Percentiles rank a stretch among this genome's conserved stretches.
Conservation (phyloP, 2,888 invertebrate genomes). For the Margaritifera margaritifera region DNA sequence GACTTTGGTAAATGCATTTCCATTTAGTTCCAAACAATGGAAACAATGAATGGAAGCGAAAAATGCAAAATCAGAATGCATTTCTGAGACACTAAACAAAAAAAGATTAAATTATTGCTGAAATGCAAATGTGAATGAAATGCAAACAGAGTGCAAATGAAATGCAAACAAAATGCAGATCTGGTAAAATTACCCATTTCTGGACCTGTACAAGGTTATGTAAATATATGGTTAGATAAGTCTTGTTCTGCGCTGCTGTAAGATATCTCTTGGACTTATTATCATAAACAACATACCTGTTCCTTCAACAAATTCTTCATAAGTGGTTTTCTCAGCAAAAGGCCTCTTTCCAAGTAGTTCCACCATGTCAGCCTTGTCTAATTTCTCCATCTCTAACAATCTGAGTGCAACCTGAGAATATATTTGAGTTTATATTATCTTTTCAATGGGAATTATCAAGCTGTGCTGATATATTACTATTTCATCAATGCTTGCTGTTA, state of each 20-base stretch:
- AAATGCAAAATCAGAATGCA: too few species aligned
- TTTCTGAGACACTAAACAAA: neutral
- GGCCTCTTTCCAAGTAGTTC: conserved; percentile 94
- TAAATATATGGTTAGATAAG: neutral
- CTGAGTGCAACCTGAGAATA: conserved; percentile 87
- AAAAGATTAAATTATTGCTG: neutral
- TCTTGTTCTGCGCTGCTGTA: too few species aligned
- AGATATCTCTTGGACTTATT: neutral
- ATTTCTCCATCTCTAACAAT: conserved; percentile 92
- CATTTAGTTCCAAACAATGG: too few species aligned
- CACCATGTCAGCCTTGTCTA: conserved; percentile 97
- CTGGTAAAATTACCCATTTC: neutral
- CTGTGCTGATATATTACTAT: neutral
- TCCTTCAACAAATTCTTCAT: conserved; percentile 97
- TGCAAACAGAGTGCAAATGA: neutral
- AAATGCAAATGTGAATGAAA: neutral
- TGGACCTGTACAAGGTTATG: neutral
- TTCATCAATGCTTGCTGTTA: too few species aligned
- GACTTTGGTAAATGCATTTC: too few species aligned
- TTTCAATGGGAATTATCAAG: neutral
- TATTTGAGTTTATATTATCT: neutral
- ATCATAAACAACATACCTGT: conserved; percentile 62
- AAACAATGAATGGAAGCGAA: too few species aligned
- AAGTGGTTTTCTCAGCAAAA: conserved; percentile 98
- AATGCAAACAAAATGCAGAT: neutral